phyloP scores from a whole-genome alignment of 2,797 vertebrate genomes.

The Saxicola maurus region DNA sequence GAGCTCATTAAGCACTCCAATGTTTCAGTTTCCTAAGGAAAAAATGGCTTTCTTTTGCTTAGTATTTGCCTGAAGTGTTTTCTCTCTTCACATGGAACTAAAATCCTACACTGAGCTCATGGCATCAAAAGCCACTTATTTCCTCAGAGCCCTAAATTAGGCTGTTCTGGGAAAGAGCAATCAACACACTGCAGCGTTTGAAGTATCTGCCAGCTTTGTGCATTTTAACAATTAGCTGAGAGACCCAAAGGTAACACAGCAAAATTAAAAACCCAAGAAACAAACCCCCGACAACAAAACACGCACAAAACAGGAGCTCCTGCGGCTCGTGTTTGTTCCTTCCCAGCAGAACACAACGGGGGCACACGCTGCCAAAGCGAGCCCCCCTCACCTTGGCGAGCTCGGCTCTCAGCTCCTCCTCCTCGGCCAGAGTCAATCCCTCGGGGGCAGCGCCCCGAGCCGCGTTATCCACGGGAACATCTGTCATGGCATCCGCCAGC shows the following conservation, averaged over 20 bases:
- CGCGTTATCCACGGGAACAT: constrained; percentile 76
- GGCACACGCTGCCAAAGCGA: rapidly evolving
- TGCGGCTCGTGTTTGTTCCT: neutral
- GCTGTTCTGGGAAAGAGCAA: neutral
- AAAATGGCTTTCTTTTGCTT: neutral
- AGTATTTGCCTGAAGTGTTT: neutral
- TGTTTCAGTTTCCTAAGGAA: neutral
- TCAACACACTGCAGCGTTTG: neutral
- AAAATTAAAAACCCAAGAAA: neutral
- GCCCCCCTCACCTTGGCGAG: constrained; percentile 80
- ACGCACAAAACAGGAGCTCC: neutral
- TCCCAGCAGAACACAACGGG: rapidly evolving
- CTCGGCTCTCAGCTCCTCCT: constrained; percentile 84
- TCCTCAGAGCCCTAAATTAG: neutral
- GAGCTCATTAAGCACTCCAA: neutral
- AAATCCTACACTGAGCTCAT: neutral
- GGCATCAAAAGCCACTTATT: neutral
- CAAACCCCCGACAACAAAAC: neutral
- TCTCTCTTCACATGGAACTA: neutral
- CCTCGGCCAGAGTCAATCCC: constrained; percentile 85
- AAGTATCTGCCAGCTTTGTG: constrained; percentile 1
- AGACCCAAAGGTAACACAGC: neutral
- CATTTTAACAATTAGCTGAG: neutral
- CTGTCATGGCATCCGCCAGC: constrained; percentile 76
- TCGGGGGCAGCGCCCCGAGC: constrained; percentile 67